Evolutionary conservation across 92 coral and sea anemone genomes (phyloP).

Genomic region (Paramuricea clavata): DNA sequence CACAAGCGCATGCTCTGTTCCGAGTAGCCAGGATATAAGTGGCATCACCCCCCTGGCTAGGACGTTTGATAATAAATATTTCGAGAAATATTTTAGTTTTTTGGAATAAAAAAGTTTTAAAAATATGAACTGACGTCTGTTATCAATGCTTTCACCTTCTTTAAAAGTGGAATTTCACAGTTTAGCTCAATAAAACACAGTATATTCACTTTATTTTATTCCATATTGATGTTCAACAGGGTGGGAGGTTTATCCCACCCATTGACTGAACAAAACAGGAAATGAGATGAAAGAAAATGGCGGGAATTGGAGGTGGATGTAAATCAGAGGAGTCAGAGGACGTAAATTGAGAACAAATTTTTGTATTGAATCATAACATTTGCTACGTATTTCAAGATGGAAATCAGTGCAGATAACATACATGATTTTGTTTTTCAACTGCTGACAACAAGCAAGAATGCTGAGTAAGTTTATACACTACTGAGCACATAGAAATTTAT

Average conservation of each 20-base stretch:
- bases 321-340: neutral
- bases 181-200: neutral
- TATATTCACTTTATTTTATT: neutral
- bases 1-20: neutral
- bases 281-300: neutral
- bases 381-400: constrained; percentile 3
- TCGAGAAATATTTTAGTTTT: too few species aligned
- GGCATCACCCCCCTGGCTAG: too few species aligned
- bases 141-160: neutral
- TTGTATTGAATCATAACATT: neutral
- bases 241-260: neutral
- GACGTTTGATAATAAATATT: too few species aligned
- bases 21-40: neutral
- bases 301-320: neutral
- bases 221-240: neutral
- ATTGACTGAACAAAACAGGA: neutral
- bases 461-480: constrained; percentile 87
- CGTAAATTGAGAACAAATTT: neutral
- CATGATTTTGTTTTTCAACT: constrained; percentile 73
- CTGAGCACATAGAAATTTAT: neutral
- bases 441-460: constrained; percentile 73
- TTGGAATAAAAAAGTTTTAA: too few species aligned
- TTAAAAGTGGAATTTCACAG: neutral
- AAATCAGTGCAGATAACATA: constrained; percentile 54
- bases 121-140: neutral